Conservation (phyloP, 2,888 invertebrate species). For the Zygaena filipendulae region DNA sequence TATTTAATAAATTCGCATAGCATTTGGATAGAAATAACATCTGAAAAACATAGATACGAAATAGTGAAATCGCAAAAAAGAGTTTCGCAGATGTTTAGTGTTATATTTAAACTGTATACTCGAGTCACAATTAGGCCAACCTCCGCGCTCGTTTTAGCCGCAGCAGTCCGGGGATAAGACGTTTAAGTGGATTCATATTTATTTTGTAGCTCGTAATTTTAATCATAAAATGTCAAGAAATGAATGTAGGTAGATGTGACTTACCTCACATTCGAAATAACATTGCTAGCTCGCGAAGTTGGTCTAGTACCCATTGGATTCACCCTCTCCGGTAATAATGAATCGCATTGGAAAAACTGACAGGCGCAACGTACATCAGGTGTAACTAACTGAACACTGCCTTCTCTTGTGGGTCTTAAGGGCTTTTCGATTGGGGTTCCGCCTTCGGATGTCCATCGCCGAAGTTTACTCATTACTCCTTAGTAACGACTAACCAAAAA, state of each 20-base stretch:
- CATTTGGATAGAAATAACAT: slow-evolving; percentile 12
- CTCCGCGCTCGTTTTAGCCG: slow-evolving; percentile 61
- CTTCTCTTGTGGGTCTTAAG: slow-evolving; percentile 76
- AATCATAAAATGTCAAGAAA: slow-evolving; percentile 36
- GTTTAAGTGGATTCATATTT: slow-evolving; percentile 32
- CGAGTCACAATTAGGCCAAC: slow-evolving; percentile 64
- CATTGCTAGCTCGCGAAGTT: slow-evolving; percentile 69
- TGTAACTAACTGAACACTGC: slow-evolving; percentile 76
- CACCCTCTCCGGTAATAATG: slow-evolving; percentile 79
- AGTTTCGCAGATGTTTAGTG: background rate
- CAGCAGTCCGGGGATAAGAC: slow-evolving; percentile 52
- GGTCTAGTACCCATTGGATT: slow-evolving; percentile 75
- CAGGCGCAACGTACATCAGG: slow-evolving; percentile 88
- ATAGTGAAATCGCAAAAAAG: slow-evolving; percentile 15
- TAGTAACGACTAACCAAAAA: too few species aligned
- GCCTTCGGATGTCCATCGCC: slow-evolving; percentile 77
- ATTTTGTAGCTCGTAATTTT: slow-evolving; percentile 38
- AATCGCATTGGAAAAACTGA: slow-evolving; percentile 86
- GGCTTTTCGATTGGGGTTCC: slow-evolving; percentile 70
- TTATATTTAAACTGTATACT: slow-evolving; percentile 54
- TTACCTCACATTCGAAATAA: slow-evolving; percentile 53
- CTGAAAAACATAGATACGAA: slow-evolving; percentile 7
- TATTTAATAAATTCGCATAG: slow-evolving; percentile 23
- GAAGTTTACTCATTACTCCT: slow-evolving; percentile 57
- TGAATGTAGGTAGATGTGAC: slow-evolving; percentile 28